phyloP scores from a whole-genome alignment of 2,888 invertebrate species.

The Hydriomena furcata region DNA sequence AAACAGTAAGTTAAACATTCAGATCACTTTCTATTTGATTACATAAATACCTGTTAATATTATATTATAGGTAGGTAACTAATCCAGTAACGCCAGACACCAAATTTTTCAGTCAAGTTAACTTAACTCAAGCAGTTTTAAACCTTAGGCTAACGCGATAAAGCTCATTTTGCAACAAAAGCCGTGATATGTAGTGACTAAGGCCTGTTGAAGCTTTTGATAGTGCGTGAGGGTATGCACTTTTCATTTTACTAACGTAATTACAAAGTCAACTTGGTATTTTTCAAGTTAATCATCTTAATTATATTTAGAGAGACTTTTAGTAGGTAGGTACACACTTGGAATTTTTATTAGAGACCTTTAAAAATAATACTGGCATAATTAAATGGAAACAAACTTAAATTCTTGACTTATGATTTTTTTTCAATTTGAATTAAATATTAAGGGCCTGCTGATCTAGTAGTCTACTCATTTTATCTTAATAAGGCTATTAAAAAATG shows the following conservation, averaged over 20 bases:
- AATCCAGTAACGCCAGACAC: too few relatives aligned
- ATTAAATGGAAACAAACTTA: not conserved
- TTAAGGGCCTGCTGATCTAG: not conserved
- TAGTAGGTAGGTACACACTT: slow-evolving; percentile 34
- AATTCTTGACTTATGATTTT: too few relatives aligned
- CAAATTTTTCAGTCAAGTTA: not conserved
- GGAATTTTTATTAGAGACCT: slow-evolving; percentile 52
- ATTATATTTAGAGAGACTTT: slow-evolving; percentile 51
- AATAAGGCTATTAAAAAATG: too few relatives aligned
- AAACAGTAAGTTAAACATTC: too few relatives aligned
- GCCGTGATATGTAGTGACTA: not conserved
- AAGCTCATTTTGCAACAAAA: not conserved
- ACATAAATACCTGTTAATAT: too few relatives aligned
- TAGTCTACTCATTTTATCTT: not conserved
- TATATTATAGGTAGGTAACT: too few relatives aligned
- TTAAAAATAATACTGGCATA: slow-evolving; percentile 11
- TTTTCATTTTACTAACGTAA: slow-evolving; percentile 64
- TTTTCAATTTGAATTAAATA: not conserved
- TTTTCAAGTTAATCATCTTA: slow-evolving; percentile 67
- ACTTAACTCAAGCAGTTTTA: too few relatives aligned
- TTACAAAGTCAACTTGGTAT: slow-evolving; percentile 54
- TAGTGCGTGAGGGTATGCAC: slow-evolving; percentile 44
- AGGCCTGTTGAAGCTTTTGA: not conserved
- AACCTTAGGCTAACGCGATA: not conserved
- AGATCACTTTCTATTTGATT: too few relatives aligned